A percentile compares a stretch with the other conserved stretches of the same genome.
phyloP scores from a whole-genome alignment of 2,888 invertebrate species.

The Andricus quercusramuli region DNA sequence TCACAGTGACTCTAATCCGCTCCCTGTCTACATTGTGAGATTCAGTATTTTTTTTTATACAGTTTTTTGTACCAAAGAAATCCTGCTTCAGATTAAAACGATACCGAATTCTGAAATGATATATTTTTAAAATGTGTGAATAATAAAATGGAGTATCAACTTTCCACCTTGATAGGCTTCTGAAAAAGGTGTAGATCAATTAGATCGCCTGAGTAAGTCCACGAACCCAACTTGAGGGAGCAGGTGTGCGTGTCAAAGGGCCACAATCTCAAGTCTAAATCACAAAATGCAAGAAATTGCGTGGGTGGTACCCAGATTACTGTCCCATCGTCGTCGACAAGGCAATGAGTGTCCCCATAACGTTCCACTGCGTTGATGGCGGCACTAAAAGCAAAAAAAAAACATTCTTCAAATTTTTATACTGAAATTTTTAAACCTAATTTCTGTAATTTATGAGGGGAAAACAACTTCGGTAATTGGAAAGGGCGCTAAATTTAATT shows the following conservation, averaged over 20 bases:
- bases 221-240: slow-evolving; percentile 85
- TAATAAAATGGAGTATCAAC: neutral
- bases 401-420: slow-evolving; percentile 6
- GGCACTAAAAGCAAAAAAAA: slow-evolving; percentile 78
- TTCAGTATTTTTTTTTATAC: no score
- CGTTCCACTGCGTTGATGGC: slow-evolving; percentile 82
- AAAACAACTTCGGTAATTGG: no score
- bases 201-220: slow-evolving; percentile 84
- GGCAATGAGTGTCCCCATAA: slow-evolving; percentile 81
- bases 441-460: no score
- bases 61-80: no score
- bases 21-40: no score
- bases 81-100: no score
- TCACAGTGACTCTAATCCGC: no score
- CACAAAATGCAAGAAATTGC: slow-evolving; percentile 84
- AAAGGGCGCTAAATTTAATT: no score
- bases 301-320: slow-evolving; percentile 86
- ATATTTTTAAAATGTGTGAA: neutral
- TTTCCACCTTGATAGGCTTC: slow-evolving; percentile 33
- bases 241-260: slow-evolving; percentile 87
- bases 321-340: slow-evolving; percentile 79
- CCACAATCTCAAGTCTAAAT: slow-evolving; percentile 86
- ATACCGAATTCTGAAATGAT: neutral
- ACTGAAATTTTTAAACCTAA: no score
- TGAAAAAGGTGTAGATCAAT: slow-evolving; percentile 77